Percentiles rank a stretch among this genome's conserved stretches.
These are phyloP conservation scores for Sebastes minor DNA, from an alignment of 2,797 vertebrate genomes.

Conservation along the genomic window DNA sequence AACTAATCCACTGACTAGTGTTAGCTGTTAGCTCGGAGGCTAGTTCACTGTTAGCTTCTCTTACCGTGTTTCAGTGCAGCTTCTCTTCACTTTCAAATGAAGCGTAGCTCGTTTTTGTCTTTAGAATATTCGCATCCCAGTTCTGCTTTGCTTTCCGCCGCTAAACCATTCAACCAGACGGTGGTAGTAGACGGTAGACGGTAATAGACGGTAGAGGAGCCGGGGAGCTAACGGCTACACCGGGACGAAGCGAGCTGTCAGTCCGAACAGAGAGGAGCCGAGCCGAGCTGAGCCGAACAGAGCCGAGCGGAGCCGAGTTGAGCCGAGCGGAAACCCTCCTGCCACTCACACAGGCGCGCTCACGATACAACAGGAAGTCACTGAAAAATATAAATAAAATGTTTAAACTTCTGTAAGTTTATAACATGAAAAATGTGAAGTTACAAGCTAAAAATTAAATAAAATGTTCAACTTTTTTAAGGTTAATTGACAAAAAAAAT, in stretches of 20 bases:
- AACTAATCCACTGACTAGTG: slow-evolving; percentile 71
- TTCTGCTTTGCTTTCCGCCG: background rate
- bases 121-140: slow-evolving; percentile 54
- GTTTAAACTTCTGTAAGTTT: too few relatives aligned
- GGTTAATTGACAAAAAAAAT: too few relatives aligned
- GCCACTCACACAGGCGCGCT: background rate
- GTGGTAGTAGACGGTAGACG: background rate
- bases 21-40: background rate
- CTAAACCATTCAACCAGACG: slow-evolving; percentile 47
- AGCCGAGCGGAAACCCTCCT: slow-evolving; percentile 19
- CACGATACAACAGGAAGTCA: background rate
- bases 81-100: background rate
- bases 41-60: slow-evolving; percentile 2
- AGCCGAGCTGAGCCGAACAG: background rate
- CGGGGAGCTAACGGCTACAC: slow-evolving; percentile 39
- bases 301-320: background rate
- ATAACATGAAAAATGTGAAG: too few relatives aligned
- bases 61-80: slow-evolving; percentile 48
- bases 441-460: too few relatives aligned
- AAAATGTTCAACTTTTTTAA: too few relatives aligned
- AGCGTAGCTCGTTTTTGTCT: background rate
- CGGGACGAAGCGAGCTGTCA: slow-evolving; percentile 49
- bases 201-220: too few relatives aligned
- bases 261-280: background rate
- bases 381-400: too few relatives aligned